These are phyloP conservation scores for Amphiprion clarkii DNA, from an alignment of 2,797 vertebrate species.

Conservation along the genomic window DNA sequence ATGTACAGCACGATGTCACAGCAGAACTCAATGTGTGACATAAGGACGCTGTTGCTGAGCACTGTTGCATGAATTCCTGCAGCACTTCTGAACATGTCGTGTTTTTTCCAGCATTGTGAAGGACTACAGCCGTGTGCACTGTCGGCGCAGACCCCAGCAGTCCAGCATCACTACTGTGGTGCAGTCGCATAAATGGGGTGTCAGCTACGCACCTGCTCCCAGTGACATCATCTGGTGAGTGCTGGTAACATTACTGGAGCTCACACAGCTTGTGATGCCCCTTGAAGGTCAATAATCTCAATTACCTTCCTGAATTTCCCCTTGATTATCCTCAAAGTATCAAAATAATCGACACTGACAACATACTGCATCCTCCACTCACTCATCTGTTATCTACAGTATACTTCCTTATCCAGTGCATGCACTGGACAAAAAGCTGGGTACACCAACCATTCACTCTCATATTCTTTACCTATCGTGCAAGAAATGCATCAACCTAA, in stretches of 20 bases:
- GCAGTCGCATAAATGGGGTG: slow-evolving; percentile 91
- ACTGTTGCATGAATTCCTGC: neutral
- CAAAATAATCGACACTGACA: neutral
- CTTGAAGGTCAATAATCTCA: neutral
- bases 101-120: slow-evolving; percentile 88
- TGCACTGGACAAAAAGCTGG: neutral
- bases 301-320: neutral
- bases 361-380: neutral
- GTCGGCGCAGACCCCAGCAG: slow-evolving; percentile 89
- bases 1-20: slow-evolving; percentile 19
- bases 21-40: neutral
- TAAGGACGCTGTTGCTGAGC: neutral
- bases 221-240: slow-evolving; percentile 97
- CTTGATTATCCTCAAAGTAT: neutral
- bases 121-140: slow-evolving; percentile 88
- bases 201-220: slow-evolving; percentile 92
- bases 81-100: neutral
- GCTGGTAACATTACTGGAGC: neutral
- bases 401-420: too few species aligned
- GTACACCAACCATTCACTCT: neutral
- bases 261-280: neutral
- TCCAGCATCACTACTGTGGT: slow-evolving; percentile 94
- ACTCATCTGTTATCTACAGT: too few species aligned
- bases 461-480: slow-evolving; percentile 30
- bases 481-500: slow-evolving; percentile 30